A percentile compares a stretch with the other conserved stretches of the same genome.
phyloP scores from a whole-genome alignment of 2,113 vertebrate species.

The Sus scrofa region DNA sequence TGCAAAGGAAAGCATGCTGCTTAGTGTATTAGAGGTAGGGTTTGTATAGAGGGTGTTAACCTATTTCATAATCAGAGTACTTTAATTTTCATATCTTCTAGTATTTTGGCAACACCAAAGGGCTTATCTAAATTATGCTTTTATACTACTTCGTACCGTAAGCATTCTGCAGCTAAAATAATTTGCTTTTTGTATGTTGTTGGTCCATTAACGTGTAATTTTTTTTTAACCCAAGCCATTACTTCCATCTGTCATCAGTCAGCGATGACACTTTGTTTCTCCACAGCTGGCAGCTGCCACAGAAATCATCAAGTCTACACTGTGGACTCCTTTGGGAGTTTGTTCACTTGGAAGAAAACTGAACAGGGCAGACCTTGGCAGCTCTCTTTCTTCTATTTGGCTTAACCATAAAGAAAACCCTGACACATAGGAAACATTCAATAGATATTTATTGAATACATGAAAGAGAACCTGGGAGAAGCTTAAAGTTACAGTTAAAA shows the following conservation, averaged over 20 bases:
- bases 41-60: background rate
- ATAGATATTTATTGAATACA: background rate
- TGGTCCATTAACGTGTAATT: background rate
- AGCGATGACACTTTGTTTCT: background rate
- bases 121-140: slow-evolving; percentile 11
- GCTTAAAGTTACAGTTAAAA: background rate
- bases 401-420: slow-evolving; percentile 26
- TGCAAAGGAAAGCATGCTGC: background rate
- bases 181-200: background rate
- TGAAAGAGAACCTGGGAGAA: slow-evolving; percentile 45
- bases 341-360: slow-evolving; percentile 16
- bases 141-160: background rate
- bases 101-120: slow-evolving; percentile 26
- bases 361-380: background rate
- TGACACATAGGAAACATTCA: background rate
- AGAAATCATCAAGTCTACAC: background rate
- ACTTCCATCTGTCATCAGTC: slow-evolving; percentile 63
- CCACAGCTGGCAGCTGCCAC: slow-evolving; percentile 15
- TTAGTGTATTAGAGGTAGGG: background rate
- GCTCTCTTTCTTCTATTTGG: background rate
- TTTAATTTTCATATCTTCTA: slow-evolving; percentile 45
- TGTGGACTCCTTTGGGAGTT: background rate
- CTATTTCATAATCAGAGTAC: background rate
- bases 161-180: background rate
- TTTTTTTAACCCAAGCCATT: background rate